Evolutionary conservation across 2,888 invertebrate genomes (phyloP).

Genomic region (Dysmachus trigonus): DNA sequence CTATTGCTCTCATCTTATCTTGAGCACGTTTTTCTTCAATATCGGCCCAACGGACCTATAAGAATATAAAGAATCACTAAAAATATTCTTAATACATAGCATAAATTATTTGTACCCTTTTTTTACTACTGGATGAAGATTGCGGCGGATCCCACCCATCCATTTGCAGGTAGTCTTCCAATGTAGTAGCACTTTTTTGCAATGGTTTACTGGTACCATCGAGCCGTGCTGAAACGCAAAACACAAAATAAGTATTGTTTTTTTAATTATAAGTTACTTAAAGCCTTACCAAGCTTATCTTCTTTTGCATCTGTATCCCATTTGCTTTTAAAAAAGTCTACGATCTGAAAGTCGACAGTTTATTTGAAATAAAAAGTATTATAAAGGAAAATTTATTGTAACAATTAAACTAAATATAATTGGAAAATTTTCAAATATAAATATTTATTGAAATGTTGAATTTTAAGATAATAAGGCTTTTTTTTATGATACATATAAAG

Average conservation of each 20-base stretch:
- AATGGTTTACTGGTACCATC: slow-evolving; percentile 87
- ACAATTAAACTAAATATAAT: not conserved
- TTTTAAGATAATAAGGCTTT: no score
- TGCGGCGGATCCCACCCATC: slow-evolving; percentile 75
- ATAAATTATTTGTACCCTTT: slow-evolving; percentile 74
- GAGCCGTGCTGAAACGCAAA: slow-evolving; percentile 80
- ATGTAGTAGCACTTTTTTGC: slow-evolving; percentile 70
- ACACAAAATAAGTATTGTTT: not conserved
- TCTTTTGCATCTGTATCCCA: slow-evolving; percentile 89
- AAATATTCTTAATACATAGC: not conserved
- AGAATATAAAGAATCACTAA: not conserved
- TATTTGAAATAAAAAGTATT: slow-evolving; percentile 25
- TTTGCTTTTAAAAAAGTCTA: slow-evolving; percentile 70
- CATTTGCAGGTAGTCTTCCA: slow-evolving; percentile 91
- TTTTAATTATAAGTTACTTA: slow-evolving; percentile 5
- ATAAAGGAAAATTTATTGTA: not conserved
- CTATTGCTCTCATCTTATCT: slow-evolving; percentile 92
- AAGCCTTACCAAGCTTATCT: slow-evolving; percentile 81
- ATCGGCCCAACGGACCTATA: slow-evolving; percentile 96
- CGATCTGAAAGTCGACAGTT: slow-evolving; percentile 55
- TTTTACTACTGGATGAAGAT: slow-evolving; percentile 78
- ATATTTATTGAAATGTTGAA: no score
- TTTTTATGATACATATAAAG: no score
- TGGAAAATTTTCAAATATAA: no score
- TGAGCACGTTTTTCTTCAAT: slow-evolving; percentile 92